Evolutionary conservation across 2,113 vertebrate genomes (phyloP).

Genomic region (Willisornis vidua): DNA sequence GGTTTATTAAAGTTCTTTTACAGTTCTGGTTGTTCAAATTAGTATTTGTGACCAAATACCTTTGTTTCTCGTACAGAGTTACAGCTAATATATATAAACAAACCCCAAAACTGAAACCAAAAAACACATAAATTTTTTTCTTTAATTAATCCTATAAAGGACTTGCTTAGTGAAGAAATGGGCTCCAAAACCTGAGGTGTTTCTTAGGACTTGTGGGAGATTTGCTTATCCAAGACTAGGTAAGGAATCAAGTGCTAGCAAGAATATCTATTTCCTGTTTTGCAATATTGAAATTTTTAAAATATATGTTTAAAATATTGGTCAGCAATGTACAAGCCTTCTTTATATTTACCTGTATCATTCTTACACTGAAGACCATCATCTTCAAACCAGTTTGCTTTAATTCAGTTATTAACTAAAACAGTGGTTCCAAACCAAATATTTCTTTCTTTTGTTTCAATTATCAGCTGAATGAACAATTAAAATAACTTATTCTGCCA

Average conservation of each 20-base stretch:
- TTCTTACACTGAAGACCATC: neutral
- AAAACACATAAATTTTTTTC: neutral
- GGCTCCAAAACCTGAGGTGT: neutral
- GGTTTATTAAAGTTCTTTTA: neutral
- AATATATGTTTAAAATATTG: neutral
- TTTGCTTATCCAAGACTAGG: neutral
- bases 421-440: neutral
- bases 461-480: neutral
- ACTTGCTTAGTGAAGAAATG: neutral
- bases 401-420: neutral
- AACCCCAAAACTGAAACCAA: too few species aligned
- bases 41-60: neutral
- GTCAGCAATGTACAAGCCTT: neutral
- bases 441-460: neutral
- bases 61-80: neutral
- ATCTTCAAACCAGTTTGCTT: neutral
- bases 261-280: neutral
- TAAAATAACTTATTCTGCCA: neutral
- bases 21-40: neutral
- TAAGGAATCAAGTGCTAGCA: neutral
- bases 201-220: neutral
- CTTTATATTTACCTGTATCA: neutral
- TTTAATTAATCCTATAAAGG: neutral
- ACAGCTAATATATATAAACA: neutral
- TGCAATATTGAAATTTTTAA: neutral